These are phyloP conservation scores for Xiphorhynchus elegans DNA, from an alignment of 2,113 vertebrate genomes.

Conservation along the genomic window DNA sequence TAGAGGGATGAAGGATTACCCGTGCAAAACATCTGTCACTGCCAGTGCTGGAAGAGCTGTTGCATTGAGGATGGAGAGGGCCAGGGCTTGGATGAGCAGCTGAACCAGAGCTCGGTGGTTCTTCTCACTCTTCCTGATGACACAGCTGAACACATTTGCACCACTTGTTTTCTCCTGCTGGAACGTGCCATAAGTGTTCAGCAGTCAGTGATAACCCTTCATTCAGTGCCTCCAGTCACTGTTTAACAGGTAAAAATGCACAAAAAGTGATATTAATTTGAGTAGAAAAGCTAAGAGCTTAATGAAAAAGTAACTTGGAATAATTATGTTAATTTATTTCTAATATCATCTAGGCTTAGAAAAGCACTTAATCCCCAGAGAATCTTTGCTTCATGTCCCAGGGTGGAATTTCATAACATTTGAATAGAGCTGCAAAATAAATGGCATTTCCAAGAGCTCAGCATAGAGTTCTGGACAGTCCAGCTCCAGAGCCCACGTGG, in stretches of 20 bases:
- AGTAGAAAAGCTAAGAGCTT: slow-evolving; percentile 6
- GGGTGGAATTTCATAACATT: background rate
- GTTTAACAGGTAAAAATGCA: background rate
- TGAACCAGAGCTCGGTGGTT: background rate
- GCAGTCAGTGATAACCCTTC: background rate
- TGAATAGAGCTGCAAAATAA: background rate
- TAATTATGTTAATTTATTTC: slow-evolving; percentile 1
- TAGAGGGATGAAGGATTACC: slow-evolving; percentile 47
- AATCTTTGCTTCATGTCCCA: background rate
- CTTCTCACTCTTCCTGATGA: background rate
- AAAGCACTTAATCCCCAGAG: background rate
- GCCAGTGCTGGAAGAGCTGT: background rate
- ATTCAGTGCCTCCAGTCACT: background rate
- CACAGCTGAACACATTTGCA: background rate
- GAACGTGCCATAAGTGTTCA: background rate
- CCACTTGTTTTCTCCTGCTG: background rate
- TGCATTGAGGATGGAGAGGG: background rate
- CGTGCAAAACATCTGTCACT: background rate
- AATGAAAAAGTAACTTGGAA: slow-evolving; percentile 7
- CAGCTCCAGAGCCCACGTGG: too few relatives aligned
- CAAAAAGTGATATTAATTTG: background rate
- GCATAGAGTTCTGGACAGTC: background rate
- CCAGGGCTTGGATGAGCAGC: background rate
- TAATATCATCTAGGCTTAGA: background rate
- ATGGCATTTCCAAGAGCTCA: background rate